Base-by-base conservation (phyloP, 2,797 vertebrate species). In the Ficedula albicollis region DNA sequence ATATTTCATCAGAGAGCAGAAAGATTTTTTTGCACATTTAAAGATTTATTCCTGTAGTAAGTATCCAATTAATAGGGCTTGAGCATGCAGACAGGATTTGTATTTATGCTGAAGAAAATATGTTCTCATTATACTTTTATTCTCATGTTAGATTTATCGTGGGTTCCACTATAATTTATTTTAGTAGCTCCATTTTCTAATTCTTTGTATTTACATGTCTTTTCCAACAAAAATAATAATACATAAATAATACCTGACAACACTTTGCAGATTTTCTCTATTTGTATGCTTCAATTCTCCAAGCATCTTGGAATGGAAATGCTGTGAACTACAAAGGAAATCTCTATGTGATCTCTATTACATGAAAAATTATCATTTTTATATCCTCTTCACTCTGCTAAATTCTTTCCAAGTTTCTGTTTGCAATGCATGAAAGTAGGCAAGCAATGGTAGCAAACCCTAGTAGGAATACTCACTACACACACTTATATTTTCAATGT, bases 51-150 rank as follows among this genome's bases (percentile, higher is more conserved):
- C 59, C 94, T 96, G 95, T 94, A 93, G 97, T 96, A 96, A 97
- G 94, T 89, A 96, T 85, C 96, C 97, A 98, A 97, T 98, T 98
- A 98, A 97, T 97, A 95, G 80, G 92, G 86, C 91, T 97, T 97
- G 97, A 94, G 94, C 91, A 96, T 94, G 87, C 94, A 97, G 95
- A 95, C 91, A 96, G 95, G 97, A 97, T 96, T 97, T 98, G 96
- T 97, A 97, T 98, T 97, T 96, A 97, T 95, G 96, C 92, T 95
- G 96, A 97, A 94, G 96, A 98, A 98, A 97, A 96, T 82, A 90
- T 97, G 94, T 97, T 97, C 96, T 97, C 97, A 97, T 97, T 98
- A 97, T 91, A 97, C 93, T 97, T 97, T 97, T 97, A 96, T 97
- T 97, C 93, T 95, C 94, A 84, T 96, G 96, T 97, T 97, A 97